These are phyloP conservation scores for Acanthosepion pharaonis DNA, from an alignment of 2,888 invertebrate species.

Conservation along the genomic window DNA sequence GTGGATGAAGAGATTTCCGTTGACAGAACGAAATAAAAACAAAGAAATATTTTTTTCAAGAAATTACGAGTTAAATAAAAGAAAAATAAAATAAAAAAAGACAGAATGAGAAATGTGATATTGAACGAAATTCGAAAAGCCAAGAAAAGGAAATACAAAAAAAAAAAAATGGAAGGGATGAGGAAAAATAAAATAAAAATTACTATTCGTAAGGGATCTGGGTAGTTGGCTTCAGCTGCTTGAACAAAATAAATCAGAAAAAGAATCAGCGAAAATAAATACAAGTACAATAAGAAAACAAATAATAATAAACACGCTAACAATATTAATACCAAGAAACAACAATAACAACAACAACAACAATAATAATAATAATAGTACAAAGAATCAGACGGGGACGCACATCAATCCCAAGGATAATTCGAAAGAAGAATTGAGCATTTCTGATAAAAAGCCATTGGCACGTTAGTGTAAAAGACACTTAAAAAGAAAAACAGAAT, in stretches of 20 bases:
- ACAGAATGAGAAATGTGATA: background rate
- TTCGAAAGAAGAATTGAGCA: too few relatives aligned
- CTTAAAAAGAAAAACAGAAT: too few relatives aligned
- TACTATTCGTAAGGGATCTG: background rate
- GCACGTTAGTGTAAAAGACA: too few relatives aligned
- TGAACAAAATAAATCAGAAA: background rate
- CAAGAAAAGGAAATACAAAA: background rate
- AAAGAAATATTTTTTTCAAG: background rate
- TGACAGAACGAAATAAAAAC: background rate
- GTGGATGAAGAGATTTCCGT: background rate
- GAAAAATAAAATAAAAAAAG: background rate
- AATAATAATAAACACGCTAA: background rate
- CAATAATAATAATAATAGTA: too few relatives aligned
- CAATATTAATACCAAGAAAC: background rate
- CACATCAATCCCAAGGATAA: too few relatives aligned
- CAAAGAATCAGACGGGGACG: too few relatives aligned
- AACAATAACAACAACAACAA: too few relatives aligned
- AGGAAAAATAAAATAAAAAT: background rate
- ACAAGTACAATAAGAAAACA: background rate
- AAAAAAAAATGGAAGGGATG: background rate
- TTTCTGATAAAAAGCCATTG: too few relatives aligned
- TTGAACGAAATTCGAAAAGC: background rate
- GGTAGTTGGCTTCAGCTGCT: background rate
- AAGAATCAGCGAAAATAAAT: background rate
- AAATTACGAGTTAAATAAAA: background rate